Evolutionary conservation across 2,113 vertebrate species (phyloP).

Genomic region (Himantopus leucocephalus): DNA sequence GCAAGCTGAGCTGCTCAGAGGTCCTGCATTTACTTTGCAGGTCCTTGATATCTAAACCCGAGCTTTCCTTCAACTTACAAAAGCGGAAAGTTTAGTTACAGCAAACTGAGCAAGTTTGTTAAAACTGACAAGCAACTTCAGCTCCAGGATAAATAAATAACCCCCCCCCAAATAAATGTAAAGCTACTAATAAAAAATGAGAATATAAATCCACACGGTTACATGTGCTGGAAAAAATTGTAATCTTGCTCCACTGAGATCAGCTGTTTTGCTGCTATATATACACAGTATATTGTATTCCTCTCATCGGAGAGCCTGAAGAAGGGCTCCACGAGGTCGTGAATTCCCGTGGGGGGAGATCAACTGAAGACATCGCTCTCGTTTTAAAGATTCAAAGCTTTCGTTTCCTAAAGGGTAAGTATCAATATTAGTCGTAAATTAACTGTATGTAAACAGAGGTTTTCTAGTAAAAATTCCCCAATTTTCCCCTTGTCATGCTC

Average conservation of each 20-base stretch:
- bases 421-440: not conserved
- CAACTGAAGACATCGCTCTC: not conserved
- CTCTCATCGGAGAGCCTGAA: not conserved
- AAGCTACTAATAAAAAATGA: not conserved
- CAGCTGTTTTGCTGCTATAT: constrained; percentile 68
- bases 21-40: not conserved
- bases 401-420: not conserved
- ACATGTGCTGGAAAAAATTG: constrained; percentile 64
- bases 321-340: constrained; percentile 41
- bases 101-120: not conserved
- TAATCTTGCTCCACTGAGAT: constrained; percentile 36
- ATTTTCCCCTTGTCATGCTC: not conserved
- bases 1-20: not conserved
- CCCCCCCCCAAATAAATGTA: not conserved
- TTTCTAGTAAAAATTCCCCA: not conserved
- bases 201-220: constrained; percentile 29
- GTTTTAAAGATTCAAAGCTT: not conserved
- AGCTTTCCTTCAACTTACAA: not conserved
- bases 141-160: not conserved
- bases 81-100: not conserved
- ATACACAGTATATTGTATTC: constrained; percentile 51
- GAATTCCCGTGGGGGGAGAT: constrained; percentile 19
- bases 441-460: not conserved
- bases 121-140: not conserved
- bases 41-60: not conserved